phyloP scores from a whole-genome alignment of 1,140 invertebrate genomes.

The Trichomalopsis sarcophagae region DNA sequence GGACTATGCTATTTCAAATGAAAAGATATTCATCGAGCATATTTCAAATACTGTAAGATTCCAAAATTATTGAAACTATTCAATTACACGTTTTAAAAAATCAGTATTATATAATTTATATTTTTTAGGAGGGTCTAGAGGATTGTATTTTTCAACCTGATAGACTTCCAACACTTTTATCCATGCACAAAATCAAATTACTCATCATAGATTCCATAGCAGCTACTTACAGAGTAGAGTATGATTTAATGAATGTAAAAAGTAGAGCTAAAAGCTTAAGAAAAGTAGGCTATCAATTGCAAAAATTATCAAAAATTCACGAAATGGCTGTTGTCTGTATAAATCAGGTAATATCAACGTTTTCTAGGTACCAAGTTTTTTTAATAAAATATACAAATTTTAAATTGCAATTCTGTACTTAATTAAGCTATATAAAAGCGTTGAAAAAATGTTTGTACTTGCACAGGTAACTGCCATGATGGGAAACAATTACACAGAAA shows the following conservation, averaged over 20 bases:
- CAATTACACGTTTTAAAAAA: constrained; percentile 13
- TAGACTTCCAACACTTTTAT: constrained; percentile 74
- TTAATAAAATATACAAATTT: constrained; percentile 12
- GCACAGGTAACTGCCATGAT: constrained; percentile 69
- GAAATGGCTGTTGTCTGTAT: constrained; percentile 80
- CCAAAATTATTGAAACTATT: constrained; percentile 34
- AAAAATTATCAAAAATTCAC: constrained; percentile 76
- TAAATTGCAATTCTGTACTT: not conserved
- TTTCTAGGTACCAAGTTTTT: constrained; percentile 9
- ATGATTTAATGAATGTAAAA: constrained; percentile 70
- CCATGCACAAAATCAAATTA: constrained; percentile 77
- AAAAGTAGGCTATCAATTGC: constrained; percentile 76
- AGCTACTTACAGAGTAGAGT: constrained; percentile 81
- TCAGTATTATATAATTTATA: constrained; percentile 34
- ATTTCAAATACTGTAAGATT: constrained; percentile 65
- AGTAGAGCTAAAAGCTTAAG: constrained; percentile 78
- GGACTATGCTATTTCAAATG: constrained; percentile 64
- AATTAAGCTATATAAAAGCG: constrained; percentile 43
- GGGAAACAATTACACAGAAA: constrained; percentile 57
- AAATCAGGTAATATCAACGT: constrained; percentile 79
- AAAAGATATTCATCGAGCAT: constrained; percentile 79
- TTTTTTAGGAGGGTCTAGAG: constrained; percentile 76
- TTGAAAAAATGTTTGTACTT: constrained; percentile 39
- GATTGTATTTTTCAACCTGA: constrained; percentile 73
- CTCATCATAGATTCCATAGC: constrained; percentile 87